These are phyloP conservation scores for Nephila pilipes DNA, from an alignment of 1,140 invertebrate species.

Conservation along the genomic window DNA sequence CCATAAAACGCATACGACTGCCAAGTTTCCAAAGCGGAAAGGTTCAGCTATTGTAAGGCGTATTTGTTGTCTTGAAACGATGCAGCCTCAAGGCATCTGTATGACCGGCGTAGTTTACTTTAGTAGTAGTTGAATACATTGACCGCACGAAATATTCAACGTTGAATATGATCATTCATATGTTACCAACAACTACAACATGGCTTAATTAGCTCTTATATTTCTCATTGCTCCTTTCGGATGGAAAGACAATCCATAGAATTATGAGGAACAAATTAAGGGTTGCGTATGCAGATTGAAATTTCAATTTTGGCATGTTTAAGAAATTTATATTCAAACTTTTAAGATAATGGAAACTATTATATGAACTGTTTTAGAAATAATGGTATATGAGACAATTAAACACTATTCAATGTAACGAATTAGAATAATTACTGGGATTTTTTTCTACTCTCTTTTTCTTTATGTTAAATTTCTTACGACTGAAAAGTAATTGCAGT, in stretches of 20 bases:
- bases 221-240: not conserved
- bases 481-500: too few species aligned
- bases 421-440: too few species aligned
- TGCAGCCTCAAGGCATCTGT: not conserved
- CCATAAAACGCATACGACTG: slow-evolving; percentile 34
- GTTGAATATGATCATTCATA: slow-evolving; percentile 3
- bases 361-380: too few species aligned
- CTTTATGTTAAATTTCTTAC: too few species aligned
- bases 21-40: not conserved
- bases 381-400: too few species aligned
- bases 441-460: too few species aligned
- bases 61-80: slow-evolving; percentile 30
- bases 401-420: too few species aligned
- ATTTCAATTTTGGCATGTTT: not conserved
- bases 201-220: slow-evolving; percentile 2
- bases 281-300: not conserved
- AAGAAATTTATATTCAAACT: too few species aligned
- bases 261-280: not conserved
- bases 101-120: slow-evolving; percentile 5
- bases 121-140: not conserved
- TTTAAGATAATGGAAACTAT: too few species aligned
- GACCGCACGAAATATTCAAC: not conserved
- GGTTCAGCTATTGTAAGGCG: slow-evolving; percentile 8
- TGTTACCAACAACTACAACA: not conserved
- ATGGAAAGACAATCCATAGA: not conserved